Evolutionary conservation across 1,140 invertebrate genomes (phyloP).

Genomic region (Spodoptera frugiperda): DNA sequence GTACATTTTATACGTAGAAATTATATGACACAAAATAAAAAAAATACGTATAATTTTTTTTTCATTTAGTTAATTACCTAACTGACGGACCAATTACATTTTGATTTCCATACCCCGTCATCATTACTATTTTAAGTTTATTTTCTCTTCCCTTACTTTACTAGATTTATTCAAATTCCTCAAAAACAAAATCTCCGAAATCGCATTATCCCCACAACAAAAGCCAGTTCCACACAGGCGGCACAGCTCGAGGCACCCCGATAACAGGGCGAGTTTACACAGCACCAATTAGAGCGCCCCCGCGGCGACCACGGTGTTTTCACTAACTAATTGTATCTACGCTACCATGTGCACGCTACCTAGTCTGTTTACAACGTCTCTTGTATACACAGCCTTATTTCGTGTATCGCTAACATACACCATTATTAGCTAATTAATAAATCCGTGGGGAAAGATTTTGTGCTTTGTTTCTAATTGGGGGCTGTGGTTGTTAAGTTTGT

Average conservation of each 20-base stretch:
- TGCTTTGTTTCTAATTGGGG: not conserved
- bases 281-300: slow-evolving; percentile 79
- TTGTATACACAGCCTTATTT: slow-evolving; percentile 29
- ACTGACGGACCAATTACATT: no score
- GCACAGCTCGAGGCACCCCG: slow-evolving; percentile 67
- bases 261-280: slow-evolving; percentile 82
- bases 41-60: no score
- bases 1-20: no score
- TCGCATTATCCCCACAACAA: slow-evolving; percentile 3
- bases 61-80: no score
- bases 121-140: no score
- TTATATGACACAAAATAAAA: no score
- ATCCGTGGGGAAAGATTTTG: slow-evolving; percentile 22
- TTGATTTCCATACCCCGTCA: no score
- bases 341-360: slow-evolving; percentile 49
- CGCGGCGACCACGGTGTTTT: slow-evolving; percentile 70
- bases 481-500: not conserved
- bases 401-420: slow-evolving; percentile 25
- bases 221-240: slow-evolving; percentile 59
- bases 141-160: not conserved
- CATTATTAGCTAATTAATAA: slow-evolving; percentile 22
- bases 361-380: slow-evolving; percentile 15
- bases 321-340: slow-evolving; percentile 79
- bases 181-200: no score
- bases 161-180: not conserved